phyloP scores from a whole-genome alignment of 2,113 vertebrate species.

The Dicrurus megarhynchus region DNA sequence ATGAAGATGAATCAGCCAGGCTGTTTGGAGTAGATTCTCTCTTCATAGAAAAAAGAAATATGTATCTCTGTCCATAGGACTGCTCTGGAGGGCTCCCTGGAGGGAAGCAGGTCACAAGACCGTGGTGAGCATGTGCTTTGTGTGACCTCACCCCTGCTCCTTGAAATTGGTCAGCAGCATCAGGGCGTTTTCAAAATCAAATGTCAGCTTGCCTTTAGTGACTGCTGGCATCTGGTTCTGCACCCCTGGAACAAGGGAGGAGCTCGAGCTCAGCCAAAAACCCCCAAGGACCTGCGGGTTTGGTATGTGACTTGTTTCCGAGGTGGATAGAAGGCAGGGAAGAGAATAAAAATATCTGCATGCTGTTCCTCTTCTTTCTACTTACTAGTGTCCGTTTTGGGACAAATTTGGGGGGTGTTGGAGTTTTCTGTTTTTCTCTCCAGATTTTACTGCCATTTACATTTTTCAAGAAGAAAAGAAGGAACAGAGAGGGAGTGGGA shows the following conservation, averaged over 20 bases:
- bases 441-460: not conserved
- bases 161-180: not conserved
- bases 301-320: not conserved
- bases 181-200: not conserved
- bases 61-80: not conserved
- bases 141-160: not conserved
- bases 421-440: not conserved
- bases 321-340: not conserved
- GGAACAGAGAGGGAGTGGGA: not conserved
- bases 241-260: not conserved
- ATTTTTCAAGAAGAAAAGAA: not conserved
- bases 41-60: not conserved
- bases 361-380: not conserved
- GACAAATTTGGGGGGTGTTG: not conserved
- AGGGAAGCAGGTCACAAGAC: not conserved
- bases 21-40: not conserved
- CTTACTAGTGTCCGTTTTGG: not conserved
- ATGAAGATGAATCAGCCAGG: constrained; percentile 10
- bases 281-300: not conserved
- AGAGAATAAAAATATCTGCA: not conserved
- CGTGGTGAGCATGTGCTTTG: not conserved
- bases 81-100: not conserved
- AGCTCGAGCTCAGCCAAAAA: not conserved
- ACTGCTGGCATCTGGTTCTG: not conserved
- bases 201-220: not conserved